phyloP scores from a whole-genome alignment of 2,113 vertebrate genomes.

The Limanda limanda region DNA sequence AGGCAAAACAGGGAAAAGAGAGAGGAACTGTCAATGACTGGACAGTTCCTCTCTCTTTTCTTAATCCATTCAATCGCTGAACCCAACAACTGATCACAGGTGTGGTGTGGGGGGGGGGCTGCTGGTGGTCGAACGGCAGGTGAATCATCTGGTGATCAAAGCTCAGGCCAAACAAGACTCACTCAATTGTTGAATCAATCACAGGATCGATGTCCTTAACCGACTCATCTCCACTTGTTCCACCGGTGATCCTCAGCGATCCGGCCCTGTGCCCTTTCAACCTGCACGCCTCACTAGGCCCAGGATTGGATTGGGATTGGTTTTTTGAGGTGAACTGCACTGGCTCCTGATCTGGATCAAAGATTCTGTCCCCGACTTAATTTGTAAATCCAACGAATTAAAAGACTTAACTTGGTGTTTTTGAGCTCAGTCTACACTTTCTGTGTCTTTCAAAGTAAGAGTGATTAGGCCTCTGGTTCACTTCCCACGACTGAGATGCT shows the following conservation, averaged over 20 bases:
- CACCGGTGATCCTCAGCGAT: conserved; percentile 49
- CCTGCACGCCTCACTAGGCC: conserved; percentile 31
- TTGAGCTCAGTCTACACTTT: not conserved
- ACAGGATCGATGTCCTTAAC: conserved; percentile 67
- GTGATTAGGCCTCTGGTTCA: not conserved
- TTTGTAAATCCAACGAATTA: conserved; percentile 6
- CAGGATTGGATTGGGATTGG: conserved; percentile 21
- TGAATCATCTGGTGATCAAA: conserved; percentile 64
- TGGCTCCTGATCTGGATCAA: not conserved
- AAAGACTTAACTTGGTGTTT: not conserved
- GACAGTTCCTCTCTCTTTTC: too few relatives aligned
- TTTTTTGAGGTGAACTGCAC: conserved; percentile 2
- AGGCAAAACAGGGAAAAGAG: too few relatives aligned
- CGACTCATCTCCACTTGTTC: conserved; percentile 66
- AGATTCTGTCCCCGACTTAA: conserved; percentile 7
- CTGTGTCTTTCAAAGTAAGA: not conserved
- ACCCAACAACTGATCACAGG: conserved; percentile 41
- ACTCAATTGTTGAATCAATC: conserved; percentile 65
- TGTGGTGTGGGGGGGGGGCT: too few relatives aligned
- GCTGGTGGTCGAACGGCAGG: conserved; percentile 17
- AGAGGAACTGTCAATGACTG: too few relatives aligned
- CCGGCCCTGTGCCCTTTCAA: conserved; percentile 31
- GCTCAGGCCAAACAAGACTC: conserved; percentile 42
- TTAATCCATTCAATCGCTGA: conserved; percentile 50
- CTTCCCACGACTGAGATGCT: conserved; percentile 1